phyloP scores from a whole-genome alignment of 2,113 vertebrate genomes.

The Bubalus kerabau region DNA sequence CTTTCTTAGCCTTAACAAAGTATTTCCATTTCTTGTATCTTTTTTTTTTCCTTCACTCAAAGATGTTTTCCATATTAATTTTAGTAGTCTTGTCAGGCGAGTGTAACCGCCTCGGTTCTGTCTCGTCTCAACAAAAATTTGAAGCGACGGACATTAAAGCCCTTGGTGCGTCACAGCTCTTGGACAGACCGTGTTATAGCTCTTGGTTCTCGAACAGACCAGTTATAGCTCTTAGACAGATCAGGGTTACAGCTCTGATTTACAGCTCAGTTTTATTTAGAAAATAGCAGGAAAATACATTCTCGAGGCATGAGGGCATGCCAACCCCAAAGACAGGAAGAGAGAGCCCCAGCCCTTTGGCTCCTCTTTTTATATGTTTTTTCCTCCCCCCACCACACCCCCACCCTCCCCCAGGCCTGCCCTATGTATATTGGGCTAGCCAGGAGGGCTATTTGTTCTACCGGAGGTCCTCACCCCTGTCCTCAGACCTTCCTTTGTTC shows the following conservation, averaged over 20 bases:
- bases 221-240: neutral
- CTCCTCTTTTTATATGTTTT: neutral
- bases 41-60: neutral
- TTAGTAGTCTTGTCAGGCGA: neutral
- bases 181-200: neutral
- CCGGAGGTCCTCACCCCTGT: fast-evolving
- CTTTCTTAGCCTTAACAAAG: neutral
- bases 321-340: fast-evolving
- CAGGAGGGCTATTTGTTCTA: neutral
- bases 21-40: neutral
- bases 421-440: neutral
- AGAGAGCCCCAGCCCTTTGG: neutral
- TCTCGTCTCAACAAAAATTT: neutral
- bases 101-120: neutral
- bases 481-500: neutral
- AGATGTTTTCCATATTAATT: neutral
- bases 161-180: neutral
- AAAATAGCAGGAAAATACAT: neutral
- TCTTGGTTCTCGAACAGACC: neutral
- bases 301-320: neutral
- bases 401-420: neutral
- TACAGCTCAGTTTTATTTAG: neutral
- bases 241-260: neutral
- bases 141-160: neutral
- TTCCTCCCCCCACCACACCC: neutral